Base-by-base conservation (phyloP, 2,113 vertebrate genomes). In the Entelurus aequoreus region DNA sequence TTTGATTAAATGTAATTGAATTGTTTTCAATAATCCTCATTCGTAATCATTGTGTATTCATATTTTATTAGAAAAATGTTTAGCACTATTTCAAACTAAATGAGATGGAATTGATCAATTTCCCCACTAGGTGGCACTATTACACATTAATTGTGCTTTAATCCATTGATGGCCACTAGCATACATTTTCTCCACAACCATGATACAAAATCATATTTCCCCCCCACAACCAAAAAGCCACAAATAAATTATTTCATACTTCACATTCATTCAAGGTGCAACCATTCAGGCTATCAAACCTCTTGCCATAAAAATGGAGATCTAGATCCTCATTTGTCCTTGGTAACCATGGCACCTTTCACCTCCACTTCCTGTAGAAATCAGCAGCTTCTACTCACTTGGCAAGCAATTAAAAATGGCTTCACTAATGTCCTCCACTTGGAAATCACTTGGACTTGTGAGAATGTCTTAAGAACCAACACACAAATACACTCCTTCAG, bases 231-330 rank as follows among this genome's bases (percentile, higher is more conserved):
- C 80, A 69, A 76, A 76, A 84, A 81, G 40, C 81, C 85, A 84
- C 77, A 78, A 88, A 92, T 91, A 92, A 90, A 89, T 91, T 88
- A 90, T 62, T 79, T 62, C 71, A 66, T 74, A 69, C 64, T 72
- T 72, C 62, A 79, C 83, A 86, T 85, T 81, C 62, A 79, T 77
- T 81, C 70, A 80, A 83, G 82, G 82, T 83, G 81, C 80, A 79
- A 82, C 46, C 72, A 59, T 69, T 66, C 66, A 69, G 66, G 68
- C 68, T 81, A 71, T 82, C 63, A 78, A 84, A 69, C 62, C 58
- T 52, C 48, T 69, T 63, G 42, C 58, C 19, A 68, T 71, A 68
- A 62, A 28, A 11, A 2, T 52, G 37, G 14, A 54, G 35, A 51
- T 16, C 53, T 72, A 36, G n/a, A 66, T 62, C 38, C 51, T 66